phyloP scores from a whole-genome alignment of 2,113 vertebrate genomes.

The Leptosomus discolor region DNA sequence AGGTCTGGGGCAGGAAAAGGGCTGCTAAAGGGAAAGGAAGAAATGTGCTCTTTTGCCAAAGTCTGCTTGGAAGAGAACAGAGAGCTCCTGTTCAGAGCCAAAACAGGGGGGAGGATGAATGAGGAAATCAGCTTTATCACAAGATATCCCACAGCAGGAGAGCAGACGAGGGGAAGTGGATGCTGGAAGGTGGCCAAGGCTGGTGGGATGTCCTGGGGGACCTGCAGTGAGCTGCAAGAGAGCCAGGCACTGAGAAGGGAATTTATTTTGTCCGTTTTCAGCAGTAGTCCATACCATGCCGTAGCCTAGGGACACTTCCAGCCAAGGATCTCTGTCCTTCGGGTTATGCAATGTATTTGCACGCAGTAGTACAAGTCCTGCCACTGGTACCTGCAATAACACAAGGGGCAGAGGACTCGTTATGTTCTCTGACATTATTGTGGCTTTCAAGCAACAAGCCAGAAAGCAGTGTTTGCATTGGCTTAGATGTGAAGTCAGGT shows the following conservation, averaged over 20 bases:
- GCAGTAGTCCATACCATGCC: neutral
- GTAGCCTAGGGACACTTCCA: neutral
- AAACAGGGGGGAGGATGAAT: neutral
- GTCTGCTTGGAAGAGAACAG: neutral
- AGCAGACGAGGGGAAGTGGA: neutral
- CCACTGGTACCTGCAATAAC: neutral
- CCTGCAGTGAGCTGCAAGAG: neutral
- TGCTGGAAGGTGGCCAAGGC: neutral
- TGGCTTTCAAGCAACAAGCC: neutral
- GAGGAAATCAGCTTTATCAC: neutral
- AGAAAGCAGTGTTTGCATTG: neutral
- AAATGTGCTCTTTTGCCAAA: neutral
- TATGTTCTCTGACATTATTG: accelerated
- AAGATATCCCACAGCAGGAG: neutral
- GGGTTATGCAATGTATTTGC: neutral
- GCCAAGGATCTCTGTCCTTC: neutral
- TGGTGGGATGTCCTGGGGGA: neutral
- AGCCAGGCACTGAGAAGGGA: neutral
- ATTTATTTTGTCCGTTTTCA: neutral
- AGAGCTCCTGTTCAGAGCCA: neutral
- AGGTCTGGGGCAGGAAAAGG: neutral
- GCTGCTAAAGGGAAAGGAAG: neutral
- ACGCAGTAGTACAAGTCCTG: neutral
- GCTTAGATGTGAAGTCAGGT: neutral
- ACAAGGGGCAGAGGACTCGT: neutral